Conservation (phyloP, 2,888 invertebrate species). For the Brachyopa scutellaris region DNA sequence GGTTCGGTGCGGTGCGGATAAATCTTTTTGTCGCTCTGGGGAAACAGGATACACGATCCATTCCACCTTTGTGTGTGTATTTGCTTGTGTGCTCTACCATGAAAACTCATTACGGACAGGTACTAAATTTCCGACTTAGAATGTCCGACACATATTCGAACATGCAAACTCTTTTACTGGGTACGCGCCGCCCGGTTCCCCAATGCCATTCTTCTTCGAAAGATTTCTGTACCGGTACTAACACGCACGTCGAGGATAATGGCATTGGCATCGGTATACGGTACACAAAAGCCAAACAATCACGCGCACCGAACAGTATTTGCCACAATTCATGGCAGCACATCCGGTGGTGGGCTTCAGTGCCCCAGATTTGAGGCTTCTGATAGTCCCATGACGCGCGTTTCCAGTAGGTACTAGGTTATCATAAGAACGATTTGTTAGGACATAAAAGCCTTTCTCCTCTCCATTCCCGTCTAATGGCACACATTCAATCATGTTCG, state of each 20-base stretch:
- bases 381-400: neutral
- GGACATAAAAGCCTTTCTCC: conserved; percentile 28
- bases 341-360: conserved; percentile 26
- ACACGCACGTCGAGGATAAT: conserved; percentile 53
- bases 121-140: conserved; percentile 69
- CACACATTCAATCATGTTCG: conserved; percentile 38
- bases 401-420: conserved; percentile 7
- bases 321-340: conserved; percentile 48
- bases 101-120: conserved; percentile 66
- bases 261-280: conserved; percentile 24
- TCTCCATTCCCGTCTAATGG: conserved; percentile 14
- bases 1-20: conserved; percentile 18
- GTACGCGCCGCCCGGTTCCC: conserved; percentile 18
- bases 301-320: conserved; percentile 37
- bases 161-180: conserved; percentile 61
- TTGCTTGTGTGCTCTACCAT: conserved; percentile 3
- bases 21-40: conserved; percentile 48
- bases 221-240: conserved; percentile 47
- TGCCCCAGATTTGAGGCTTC: conserved; percentile 27
- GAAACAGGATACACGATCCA: conserved; percentile 40
- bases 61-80: conserved; percentile 21
- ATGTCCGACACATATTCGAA: conserved; percentile 67
- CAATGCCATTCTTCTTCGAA: conserved; percentile 51
- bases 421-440: conserved; percentile 26
- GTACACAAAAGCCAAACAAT: conserved; percentile 61